Base-by-base conservation (phyloP, 2,113 vertebrate genomes). In the Crotalus viridis region DNA sequence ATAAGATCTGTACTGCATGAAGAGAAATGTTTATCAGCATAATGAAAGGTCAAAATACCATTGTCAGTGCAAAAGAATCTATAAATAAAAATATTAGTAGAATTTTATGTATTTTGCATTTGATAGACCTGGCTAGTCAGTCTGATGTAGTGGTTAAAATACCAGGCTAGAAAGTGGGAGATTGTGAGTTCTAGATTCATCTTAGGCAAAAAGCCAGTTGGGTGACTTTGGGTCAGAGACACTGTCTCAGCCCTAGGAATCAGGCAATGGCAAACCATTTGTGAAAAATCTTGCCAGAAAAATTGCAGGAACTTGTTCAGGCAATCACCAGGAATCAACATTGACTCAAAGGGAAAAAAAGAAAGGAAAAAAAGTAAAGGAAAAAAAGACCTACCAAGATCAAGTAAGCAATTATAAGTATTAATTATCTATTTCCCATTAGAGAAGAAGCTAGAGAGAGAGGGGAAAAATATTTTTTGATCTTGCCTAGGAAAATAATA, bases 401-500 rank as follows among this genome's bases (percentile, higher is more conserved):
- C 24, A 86, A 85, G 51, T 28, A 52, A 87, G 55, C 46, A 7
- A 64, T 54, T 89, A 86, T 43, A 61, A 89, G 48, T 46, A 57
- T 33, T 93, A 33, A 33, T 52, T 59, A 86, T 61, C 33, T 87
- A 48, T 91, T 88, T 54, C 46, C n/a, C 28, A 43, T 33, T 51
- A 89, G 28, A 55, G 55, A 33, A 26, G 24, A 56, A 81, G 74
- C 74, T 17, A 43, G 33, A 21, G 74, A 7, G 15, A 15, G 69
- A 39, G 13, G 13, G 28, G 33, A 17, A 0, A 8, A 93, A 89
- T 85, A 48, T 51, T 88, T 81, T 19, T 28, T 88, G 74, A 39
- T 48, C 51, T 93, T 93, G 87, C 56, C 74, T 89, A 89, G 26
- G 87, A 74, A 93, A 91, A 87, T 85, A 92, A 74, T 69, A 87